A percentile compares a stretch with the other conserved stretches of the same genome.
These are phyloP conservation scores for Oreohelix idahoensis DNA, from an alignment of 1,140 invertebrate genomes.

Conservation along the genomic window DNA sequence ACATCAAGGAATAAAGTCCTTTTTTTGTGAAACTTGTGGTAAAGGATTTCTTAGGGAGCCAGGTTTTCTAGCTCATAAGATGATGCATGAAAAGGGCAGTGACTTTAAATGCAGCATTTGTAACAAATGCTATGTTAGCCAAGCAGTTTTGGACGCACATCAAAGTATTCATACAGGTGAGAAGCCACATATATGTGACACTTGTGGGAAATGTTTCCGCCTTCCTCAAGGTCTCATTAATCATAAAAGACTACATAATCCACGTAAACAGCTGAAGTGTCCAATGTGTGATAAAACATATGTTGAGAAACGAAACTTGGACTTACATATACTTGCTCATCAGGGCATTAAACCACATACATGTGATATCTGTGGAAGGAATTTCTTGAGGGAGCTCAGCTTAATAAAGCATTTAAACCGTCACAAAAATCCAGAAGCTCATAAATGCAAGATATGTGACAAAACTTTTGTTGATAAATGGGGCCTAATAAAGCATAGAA, in stretches of 20 bases:
- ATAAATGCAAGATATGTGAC: conserved; percentile 88
- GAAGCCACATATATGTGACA: conserved; percentile 48
- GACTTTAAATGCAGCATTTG: conserved; percentile 85
- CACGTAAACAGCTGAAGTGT: conserved; percentile 12
- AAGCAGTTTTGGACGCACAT: conserved; percentile 95
- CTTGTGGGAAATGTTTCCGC: conserved; percentile 24
- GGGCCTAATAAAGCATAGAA: conserved; percentile 92
- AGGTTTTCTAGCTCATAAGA: conserved; percentile 44
- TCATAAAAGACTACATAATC: conserved; percentile 24
- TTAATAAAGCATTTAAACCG: conserved; percentile 47
- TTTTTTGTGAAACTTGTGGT: conserved; percentile 77
- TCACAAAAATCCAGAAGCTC: conserved; percentile 42
- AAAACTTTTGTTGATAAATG: conserved; percentile 97
- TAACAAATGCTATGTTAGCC: conserved; percentile 95
- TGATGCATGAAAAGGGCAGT: conserved; percentile 35
- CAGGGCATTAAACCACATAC: conserved; percentile 85
- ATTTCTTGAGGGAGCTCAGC: conserved; percentile 43
- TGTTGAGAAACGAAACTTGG: conserved; percentile 88
- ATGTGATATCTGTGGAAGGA: conserved; percentile 74
- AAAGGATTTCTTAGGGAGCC: conserved; percentile 49
- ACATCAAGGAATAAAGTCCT: conserved; percentile 87
- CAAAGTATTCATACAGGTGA: conserved; percentile 85
- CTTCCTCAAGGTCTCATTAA: conserved; percentile 4
- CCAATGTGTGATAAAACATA: conserved; percentile 90
- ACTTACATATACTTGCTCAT: conserved; percentile 85